Percentiles rank a stretch among this genome's conserved stretches.
Evolutionary conservation across 2,888 invertebrate genomes (phyloP).

Genomic region (Nemapogon koenigi): DNA sequence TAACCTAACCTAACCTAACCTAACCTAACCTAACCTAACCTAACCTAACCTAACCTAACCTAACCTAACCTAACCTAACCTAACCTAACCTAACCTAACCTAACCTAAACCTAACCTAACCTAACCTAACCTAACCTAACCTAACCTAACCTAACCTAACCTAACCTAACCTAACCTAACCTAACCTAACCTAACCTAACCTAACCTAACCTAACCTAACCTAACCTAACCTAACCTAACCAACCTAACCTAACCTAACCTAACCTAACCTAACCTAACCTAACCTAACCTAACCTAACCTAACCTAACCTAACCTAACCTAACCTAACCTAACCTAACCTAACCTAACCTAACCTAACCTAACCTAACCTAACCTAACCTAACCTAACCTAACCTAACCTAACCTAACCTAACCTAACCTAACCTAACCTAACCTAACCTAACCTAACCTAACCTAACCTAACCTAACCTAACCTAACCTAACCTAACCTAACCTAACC

Average conservation of each 20-base stretch:
- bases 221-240: slow-evolving; percentile 15
- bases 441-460: slow-evolving; percentile 19
- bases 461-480: slow-evolving; percentile 16
- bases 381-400: slow-evolving; percentile 18
- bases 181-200: slow-evolving; percentile 15
- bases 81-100: slow-evolving; percentile 17
- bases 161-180: slow-evolving; percentile 14
- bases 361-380: slow-evolving; percentile 18
- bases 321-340: slow-evolving; percentile 17
- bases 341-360: slow-evolving; percentile 16
- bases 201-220: slow-evolving; percentile 15
- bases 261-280: slow-evolving; percentile 18
- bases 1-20: slow-evolving; percentile 14
- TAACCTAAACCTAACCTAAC: slow-evolving; percentile 16
- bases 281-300: slow-evolving; percentile 18
- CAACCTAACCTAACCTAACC: slow-evolving; percentile 15
- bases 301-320: slow-evolving; percentile 18
- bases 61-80: slow-evolving; percentile 15
- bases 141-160: slow-evolving; percentile 14
- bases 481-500: slow-evolving; percentile 16
- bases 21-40: slow-evolving; percentile 16
- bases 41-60: slow-evolving; percentile 15
- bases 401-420: slow-evolving; percentile 18
- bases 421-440: slow-evolving; percentile 17
- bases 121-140: slow-evolving; percentile 19